Base-by-base conservation (phyloP, 2,113 vertebrate genomes). In the Rhabdornis inornatus region DNA sequence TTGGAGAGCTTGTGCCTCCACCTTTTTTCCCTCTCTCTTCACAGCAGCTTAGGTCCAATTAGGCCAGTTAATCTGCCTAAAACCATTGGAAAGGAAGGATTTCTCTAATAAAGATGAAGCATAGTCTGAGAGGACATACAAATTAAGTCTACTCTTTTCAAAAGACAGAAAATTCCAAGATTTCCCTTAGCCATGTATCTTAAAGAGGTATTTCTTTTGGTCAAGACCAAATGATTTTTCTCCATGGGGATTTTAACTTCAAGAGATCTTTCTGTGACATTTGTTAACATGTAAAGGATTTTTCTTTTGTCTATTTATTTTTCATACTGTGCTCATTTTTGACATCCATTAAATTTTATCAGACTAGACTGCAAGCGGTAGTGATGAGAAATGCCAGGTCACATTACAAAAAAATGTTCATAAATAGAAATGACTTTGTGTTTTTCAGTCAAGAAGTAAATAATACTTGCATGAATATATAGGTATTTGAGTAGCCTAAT, bases 21-120 rank as follows among this genome's bases (percentile, higher is more conserved):
- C 90, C 75, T 96, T 97, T 97, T 97, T 98, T 97, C 90, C 97
- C 95, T 93, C 80, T 93, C 93, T 93, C 89, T 94, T 97, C 94
- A 98, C 94, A 97, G 97, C 89, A 98, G 96, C 96, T 98, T 98
- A 98, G 95, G 96, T 93, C 97, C 98, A 98, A 98, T 98, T 98
- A 98, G 97, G 92, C 95, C 94, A 97, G 97, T 97, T 98, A 98
- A 98, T 98, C 98, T 97, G 97, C 85, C 96, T 97, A 98, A 98
- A 97, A 97, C 94, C 92, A 97, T 80, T 97, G 94, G 92, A 97
- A 97, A 97, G 93, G 92, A 98, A 97, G 97, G 81, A 90, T 94
- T 89, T 92, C 75, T 96, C 94, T 98, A 97, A 94, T 96, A 97
- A 98, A 98, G 95, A 96, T 85, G 95, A 95, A 96, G 90, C 90